phyloP scores from a whole-genome alignment of 2,113 vertebrate genomes.

The Melanostigma gelatinosum region DNA sequence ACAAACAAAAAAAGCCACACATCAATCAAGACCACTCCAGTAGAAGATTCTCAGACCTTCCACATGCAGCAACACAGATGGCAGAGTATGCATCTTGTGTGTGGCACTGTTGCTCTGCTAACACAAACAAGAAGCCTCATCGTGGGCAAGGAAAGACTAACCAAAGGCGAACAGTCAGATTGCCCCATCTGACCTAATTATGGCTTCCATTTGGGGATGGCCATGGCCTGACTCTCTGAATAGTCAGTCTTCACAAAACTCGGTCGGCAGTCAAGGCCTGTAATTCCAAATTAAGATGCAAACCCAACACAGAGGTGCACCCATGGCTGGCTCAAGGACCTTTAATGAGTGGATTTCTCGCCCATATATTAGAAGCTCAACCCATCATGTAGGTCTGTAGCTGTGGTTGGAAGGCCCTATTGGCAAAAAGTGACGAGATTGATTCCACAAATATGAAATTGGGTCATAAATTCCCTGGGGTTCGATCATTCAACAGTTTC shows the following conservation, averaged over 20 bases:
- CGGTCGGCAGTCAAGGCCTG: constrained; percentile 53
- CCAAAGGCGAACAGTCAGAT: constrained; percentile 59
- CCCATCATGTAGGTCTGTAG: constrained; percentile 30
- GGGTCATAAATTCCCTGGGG: constrained; percentile 64
- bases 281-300: constrained; percentile 74
- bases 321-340: constrained; percentile 35
- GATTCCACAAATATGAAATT: constrained; percentile 64
- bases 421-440: constrained; percentile 65
- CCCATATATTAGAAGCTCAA: constrained; percentile 57
- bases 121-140: constrained; percentile 58
- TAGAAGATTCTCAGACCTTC: constrained; percentile 35
- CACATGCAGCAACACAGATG: constrained; percentile 66
- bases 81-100: constrained; percentile 52
- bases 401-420: constrained; percentile 52
- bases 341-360: constrained; percentile 59
- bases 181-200: constrained; percentile 80
- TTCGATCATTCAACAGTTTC: constrained; percentile 55
- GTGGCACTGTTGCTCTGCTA: constrained; percentile 52
- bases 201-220: constrained; percentile 56
- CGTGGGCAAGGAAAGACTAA: constrained; percentile 49
- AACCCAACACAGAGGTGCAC: constrained; percentile 48
- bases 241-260: constrained; percentile 34
- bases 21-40: not conserved
- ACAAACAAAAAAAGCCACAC: constrained; percentile 13
- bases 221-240: constrained; percentile 65